Conservation (phyloP, 2,888 invertebrate genomes). For the Notodonta dromedarius region DNA sequence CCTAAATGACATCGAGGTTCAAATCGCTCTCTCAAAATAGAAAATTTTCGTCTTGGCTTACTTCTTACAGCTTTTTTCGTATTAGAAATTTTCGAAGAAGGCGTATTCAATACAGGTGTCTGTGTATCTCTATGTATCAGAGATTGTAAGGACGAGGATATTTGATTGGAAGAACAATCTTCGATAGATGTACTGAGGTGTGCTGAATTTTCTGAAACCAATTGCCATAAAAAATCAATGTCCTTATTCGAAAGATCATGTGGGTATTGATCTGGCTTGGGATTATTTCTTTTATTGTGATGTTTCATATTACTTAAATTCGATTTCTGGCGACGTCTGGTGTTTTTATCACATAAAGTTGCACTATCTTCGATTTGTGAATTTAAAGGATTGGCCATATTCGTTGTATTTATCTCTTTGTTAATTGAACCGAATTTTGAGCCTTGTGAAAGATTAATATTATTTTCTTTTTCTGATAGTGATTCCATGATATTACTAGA, state of each 20-base stretch:
- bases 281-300: slow-evolving; percentile 59
- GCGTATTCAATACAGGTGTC: slow-evolving; percentile 45
- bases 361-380: slow-evolving; percentile 39
- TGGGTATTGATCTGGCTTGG: slow-evolving; percentile 55
- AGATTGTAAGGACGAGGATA: slow-evolving; percentile 74
- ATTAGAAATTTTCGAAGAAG: slow-evolving; percentile 62
- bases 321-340: slow-evolving; percentile 57
- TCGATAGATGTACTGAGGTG: slow-evolving; percentile 56
- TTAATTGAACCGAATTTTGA: slow-evolving; percentile 58
- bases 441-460: slow-evolving; percentile 52
- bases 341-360: slow-evolving; percentile 52
- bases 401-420: slow-evolving; percentile 52
- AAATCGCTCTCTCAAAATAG: slow-evolving; percentile 83
- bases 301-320: slow-evolving; percentile 47
- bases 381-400: slow-evolving; percentile 36
- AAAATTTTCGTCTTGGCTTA: slow-evolving; percentile 84
- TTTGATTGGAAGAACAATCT: slow-evolving; percentile 65
- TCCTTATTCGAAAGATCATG: slow-evolving; percentile 73
- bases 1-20: slow-evolving; percentile 76
- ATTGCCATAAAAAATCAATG: slow-evolving; percentile 75
- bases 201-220: slow-evolving; percentile 70
- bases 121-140: slow-evolving; percentile 73
- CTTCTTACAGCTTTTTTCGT: slow-evolving; percentile 68
- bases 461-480: slow-evolving; percentile 72
- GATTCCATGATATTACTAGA: slow-evolving; percentile 74